Base-by-base conservation (phyloP, 2,888 invertebrate genomes). In the Mamestra brassicae region DNA sequence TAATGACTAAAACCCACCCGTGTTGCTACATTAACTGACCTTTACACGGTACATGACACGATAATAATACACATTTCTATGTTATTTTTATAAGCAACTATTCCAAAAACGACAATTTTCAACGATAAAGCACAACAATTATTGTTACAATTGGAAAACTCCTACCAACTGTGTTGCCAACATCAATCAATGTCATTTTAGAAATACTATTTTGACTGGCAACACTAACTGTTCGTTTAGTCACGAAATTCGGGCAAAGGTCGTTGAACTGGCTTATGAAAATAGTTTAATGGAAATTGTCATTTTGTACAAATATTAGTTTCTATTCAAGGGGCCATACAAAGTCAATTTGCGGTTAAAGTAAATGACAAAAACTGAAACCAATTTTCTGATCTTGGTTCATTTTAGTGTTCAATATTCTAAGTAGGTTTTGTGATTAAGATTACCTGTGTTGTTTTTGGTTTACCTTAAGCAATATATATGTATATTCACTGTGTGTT, bases 161-260 rank as follows among this genome's bases (percentile, higher is more conserved):
- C 64, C 52, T 58, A 65, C 66, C 58, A 42, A 52, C 63, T 60
- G 61, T 69, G 72, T 64, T 78, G 74, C 63, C 73, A 78, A 68
- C 85, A 85, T 85, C 83, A 63, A 85, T 85, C 83, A 85, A 76
- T 60, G 79, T 85, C 85, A 72, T 47, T 68, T 78, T 47, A 50
- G 66, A 72, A 78, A 74, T 71, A 83, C 77, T 73, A 81, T 85
- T 79, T 80, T 81, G 69, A 82, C 62, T 74, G 66, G 80, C 66
- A 81, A 76, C 55, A 78, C 72, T 50, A 47, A 55, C 42, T 52
- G 70, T 55, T 58, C 60, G 63, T 62, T 77, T 71, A 78, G 72
- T 74, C 64, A 80, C 60, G 47, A 78, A 70, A 70, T 71, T 60
- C 17, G 38, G 34, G 42, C 0, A 54, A 61, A 68, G 54, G 64